phyloP scores from a whole-genome alignment of 2,888 invertebrate genomes.

The Lordiphosa fenestrarum region DNA sequence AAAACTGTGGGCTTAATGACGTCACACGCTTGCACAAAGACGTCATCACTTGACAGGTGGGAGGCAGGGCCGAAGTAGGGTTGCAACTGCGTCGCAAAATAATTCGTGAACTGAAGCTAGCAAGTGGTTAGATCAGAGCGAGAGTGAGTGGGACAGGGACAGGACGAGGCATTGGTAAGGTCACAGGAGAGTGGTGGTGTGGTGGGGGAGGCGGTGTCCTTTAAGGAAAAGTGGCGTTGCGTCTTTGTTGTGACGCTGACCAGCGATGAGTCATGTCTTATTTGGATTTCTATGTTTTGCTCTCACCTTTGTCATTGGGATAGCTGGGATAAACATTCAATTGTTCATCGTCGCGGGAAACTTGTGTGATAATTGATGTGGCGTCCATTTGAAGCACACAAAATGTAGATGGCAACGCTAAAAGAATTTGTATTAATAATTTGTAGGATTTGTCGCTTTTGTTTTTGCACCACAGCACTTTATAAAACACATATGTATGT shows the following conservation, averaged over 20 bases:
- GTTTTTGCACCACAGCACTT: conserved; percentile 2
- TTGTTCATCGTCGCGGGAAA: conserved; percentile 98
- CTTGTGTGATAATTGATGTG: conserved; percentile 99
- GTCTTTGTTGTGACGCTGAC: conserved; percentile 67
- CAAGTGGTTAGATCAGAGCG: conserved; percentile 67
- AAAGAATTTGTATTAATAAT: conserved; percentile 13
- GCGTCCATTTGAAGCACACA: conserved; percentile 90
- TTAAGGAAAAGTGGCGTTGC: conserved; percentile 48
- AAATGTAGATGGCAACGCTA: conserved; percentile 16
- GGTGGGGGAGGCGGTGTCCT: conserved; percentile 46
- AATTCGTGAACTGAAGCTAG: conserved; percentile 45
- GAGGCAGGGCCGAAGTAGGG: conserved; percentile 30
- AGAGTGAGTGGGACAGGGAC: conserved; percentile 5
- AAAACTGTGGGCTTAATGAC: conserved; percentile 20
- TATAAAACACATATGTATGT: conserved; percentile 38
- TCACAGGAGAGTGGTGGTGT: conserved; percentile 22
- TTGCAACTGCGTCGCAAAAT: conserved; percentile 44
- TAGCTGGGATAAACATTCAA: conserved; percentile 90
- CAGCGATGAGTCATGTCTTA: conserved; percentile 49
- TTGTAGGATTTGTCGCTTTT: background rate
- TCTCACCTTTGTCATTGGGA: conserved; percentile 90
- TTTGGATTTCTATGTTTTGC: conserved; percentile 17
- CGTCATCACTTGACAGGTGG: conserved; percentile 66
- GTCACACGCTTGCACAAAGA: conserved; percentile 46
- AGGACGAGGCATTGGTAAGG: conserved; percentile 21